Evolutionary conservation across 2,797 vertebrate species (phyloP).

Genomic region (Manis crassicaudata): DNA sequence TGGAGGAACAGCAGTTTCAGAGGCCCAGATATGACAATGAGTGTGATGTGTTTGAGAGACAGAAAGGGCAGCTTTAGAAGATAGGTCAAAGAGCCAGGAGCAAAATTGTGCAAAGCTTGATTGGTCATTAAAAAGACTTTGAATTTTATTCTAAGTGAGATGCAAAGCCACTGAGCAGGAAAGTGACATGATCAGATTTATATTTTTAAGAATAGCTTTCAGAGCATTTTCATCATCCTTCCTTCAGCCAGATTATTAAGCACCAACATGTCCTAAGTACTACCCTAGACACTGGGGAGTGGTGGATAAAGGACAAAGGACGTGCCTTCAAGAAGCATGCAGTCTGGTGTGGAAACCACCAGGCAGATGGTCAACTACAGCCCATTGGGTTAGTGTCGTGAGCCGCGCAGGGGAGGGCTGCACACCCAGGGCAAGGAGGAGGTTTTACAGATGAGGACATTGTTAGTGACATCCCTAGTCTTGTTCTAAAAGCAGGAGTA

Average conservation of each 20-base stretch:
- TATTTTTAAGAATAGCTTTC: neutral
- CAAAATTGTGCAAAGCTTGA: neutral
- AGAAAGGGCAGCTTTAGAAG: neutral
- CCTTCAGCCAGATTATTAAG: neutral
- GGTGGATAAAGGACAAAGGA: neutral
- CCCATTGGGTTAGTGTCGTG: fast-evolving
- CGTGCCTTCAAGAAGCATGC: neutral
- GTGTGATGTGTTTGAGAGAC: neutral
- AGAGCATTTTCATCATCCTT: neutral
- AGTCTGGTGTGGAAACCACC: neutral
- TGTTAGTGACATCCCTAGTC: neutral
- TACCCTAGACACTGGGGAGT: neutral
- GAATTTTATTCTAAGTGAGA: constrained; percentile 3
- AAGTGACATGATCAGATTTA: neutral
- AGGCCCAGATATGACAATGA: neutral
- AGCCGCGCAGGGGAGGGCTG: neutral
- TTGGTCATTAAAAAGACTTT: neutral
- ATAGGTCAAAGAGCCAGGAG: neutral
- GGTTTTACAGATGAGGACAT: neutral
- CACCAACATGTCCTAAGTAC: neutral
- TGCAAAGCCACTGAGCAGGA: neutral
- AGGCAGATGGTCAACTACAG: neutral
- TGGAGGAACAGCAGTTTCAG: neutral
- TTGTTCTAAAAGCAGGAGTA: neutral
- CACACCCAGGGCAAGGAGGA: neutral